Evolutionary conservation across 2,888 invertebrate species (phyloP).

Genomic region (Tipula vernalis): DNA sequence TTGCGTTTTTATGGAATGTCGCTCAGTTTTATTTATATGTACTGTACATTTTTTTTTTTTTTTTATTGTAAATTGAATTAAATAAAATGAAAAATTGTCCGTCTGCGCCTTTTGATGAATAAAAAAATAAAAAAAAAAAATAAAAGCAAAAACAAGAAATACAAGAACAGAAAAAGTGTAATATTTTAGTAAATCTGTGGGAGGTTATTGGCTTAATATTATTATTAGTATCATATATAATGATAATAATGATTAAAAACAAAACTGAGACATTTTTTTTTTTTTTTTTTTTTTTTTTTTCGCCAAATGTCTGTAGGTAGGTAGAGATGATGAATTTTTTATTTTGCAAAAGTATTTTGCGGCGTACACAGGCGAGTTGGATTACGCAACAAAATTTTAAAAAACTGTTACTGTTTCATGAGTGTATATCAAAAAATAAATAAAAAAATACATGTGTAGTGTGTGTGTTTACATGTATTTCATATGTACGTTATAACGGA

Average conservation of each 20-base stretch:
- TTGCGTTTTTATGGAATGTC: not conserved
- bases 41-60: not conserved
- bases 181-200: conserved; percentile 6
- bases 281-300: not conserved
- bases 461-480: not conserved
- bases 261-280: not conserved
- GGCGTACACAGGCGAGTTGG: not conserved
- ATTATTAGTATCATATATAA: not conserved
- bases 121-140: not conserved
- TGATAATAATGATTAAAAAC: not conserved
- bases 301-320: not conserved
- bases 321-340: not conserved
- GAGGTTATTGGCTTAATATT: conserved; percentile 5
- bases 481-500: not conserved
- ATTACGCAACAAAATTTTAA: not conserved
- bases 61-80: not conserved
- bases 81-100: not conserved
- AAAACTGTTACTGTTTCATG: not conserved
- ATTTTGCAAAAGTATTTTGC: not conserved
- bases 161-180: not conserved
- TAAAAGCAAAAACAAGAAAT: conserved; percentile 4
- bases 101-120: conserved; percentile 4
- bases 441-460: not conserved
- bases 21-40: not conserved
- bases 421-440: too few relatives aligned